Percentiles rank a stretch among this genome's conserved stretches.
phyloP scores from a whole-genome alignment of 1,140 invertebrate species.

The Hydropsyche tenuis region DNA sequence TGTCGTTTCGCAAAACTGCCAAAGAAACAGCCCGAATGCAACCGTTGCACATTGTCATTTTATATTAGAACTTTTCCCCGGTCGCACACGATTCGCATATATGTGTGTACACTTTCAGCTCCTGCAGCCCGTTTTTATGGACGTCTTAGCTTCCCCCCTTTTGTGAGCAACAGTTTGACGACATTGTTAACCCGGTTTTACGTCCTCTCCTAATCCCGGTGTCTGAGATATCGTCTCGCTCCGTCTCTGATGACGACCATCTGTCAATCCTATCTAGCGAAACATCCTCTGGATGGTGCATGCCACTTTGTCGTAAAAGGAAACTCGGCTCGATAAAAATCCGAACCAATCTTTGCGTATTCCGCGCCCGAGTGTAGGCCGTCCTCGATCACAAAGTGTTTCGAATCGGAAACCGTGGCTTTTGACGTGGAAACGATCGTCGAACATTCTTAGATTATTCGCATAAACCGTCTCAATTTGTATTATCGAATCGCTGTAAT shows the following conservation, averaged over 20 bases:
- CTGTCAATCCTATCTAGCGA: background rate
- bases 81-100: background rate
- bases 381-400: background rate
- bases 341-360: background rate
- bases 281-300: background rate
- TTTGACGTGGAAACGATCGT: background rate
- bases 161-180: slow-evolving; percentile 21
- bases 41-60: background rate
- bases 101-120: background rate
- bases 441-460: background rate
- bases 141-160: background rate
- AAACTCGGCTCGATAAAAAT: slow-evolving; percentile 10
- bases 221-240: background rate
- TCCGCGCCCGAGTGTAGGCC: no score
- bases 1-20: no score
- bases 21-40: background rate
- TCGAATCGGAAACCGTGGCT: background rate
- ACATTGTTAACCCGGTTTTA: slow-evolving; percentile 27
- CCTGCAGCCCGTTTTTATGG: slow-evolving; percentile 1
- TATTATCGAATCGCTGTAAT: no score
- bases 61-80: slow-evolving; percentile 7
- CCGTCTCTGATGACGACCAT: slow-evolving; percentile 4
- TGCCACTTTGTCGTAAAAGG: slow-evolving; percentile 6
- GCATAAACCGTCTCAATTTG: no score
- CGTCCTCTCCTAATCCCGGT: slow-evolving; percentile 1